These are phyloP conservation scores for Callyntrura sp. DNA, from an alignment of 2,888 invertebrate species.

Conservation along the genomic window DNA sequence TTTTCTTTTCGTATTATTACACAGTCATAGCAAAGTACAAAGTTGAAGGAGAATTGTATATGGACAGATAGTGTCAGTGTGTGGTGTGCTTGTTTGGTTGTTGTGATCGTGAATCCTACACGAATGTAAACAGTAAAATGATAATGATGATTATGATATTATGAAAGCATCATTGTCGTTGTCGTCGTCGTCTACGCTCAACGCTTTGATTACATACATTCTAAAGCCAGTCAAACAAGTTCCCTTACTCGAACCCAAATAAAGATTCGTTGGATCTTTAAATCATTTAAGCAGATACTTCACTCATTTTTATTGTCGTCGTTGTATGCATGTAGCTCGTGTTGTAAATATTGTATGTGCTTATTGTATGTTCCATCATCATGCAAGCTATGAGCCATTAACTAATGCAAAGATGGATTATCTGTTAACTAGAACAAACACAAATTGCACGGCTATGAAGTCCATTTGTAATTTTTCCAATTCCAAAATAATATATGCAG, in stretches of 20 bases:
- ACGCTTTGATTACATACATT: slow-evolving; percentile 35
- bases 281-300: slow-evolving; percentile 60
- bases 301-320: slow-evolving; percentile 29
- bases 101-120: slow-evolving; percentile 73
- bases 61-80: slow-evolving; percentile 44
- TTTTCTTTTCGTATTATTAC: slow-evolving; percentile 50
- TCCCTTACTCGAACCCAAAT: slow-evolving; percentile 68
- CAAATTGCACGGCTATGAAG: background rate
- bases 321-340: background rate
- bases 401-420: no score
- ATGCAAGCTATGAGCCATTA: background rate
- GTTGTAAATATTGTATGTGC: background rate
- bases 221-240: slow-evolving; percentile 75
- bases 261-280: slow-evolving; percentile 57
- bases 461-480: background rate
- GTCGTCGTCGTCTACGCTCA: slow-evolving; percentile 17
- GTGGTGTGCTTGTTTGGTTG: slow-evolving; percentile 58
- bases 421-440: background rate
- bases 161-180: slow-evolving; percentile 23
- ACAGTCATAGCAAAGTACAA: background rate
- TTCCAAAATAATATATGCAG: background rate
- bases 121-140: slow-evolving; percentile 55
- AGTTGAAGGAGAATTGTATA: slow-evolving; percentile 12
- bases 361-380: background rate
- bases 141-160: slow-evolving; percentile 18